These are phyloP conservation scores for Sphinx pinastri DNA, from an alignment of 2,888 invertebrate species.

Conservation along the genomic window DNA sequence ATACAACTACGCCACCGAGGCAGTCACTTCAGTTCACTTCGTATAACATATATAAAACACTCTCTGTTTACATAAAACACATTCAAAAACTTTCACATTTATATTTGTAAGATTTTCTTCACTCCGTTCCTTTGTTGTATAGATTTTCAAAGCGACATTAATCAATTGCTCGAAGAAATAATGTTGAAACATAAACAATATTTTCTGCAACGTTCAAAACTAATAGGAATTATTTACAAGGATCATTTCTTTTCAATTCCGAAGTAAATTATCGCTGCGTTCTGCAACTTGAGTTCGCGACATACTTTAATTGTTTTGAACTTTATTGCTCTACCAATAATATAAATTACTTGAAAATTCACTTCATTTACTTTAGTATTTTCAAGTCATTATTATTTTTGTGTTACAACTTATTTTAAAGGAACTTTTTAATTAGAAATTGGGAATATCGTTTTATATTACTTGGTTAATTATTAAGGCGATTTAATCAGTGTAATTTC, in stretches of 20 bases:
- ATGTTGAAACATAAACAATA: background rate
- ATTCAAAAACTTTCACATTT: too few species aligned
- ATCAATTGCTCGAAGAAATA: background rate
- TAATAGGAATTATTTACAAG: background rate
- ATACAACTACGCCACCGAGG: too few species aligned
- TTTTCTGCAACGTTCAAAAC: conserved; percentile 1
- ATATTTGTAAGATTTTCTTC: too few species aligned
- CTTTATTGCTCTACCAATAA: background rate
- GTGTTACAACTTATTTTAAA: background rate
- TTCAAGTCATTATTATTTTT: background rate
- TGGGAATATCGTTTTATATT: too few species aligned
- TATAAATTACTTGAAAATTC: background rate
- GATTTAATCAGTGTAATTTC: too few species aligned
- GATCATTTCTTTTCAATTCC: background rate
- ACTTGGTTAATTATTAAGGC: too few species aligned
- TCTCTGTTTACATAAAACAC: too few species aligned
- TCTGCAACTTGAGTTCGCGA: background rate
- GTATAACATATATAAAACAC: too few species aligned
- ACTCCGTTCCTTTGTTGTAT: too few species aligned
- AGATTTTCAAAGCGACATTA: background rate
- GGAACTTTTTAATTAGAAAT: too few species aligned
- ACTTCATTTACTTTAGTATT: background rate
- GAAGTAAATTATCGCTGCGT: background rate
- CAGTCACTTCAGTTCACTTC: too few species aligned
- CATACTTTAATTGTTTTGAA: background rate